Percentiles rank a stretch among this genome's conserved stretches.
phyloP scores from a whole-genome alignment of 2,113 vertebrate species.

The Poeciliopsis prolifica region DNA sequence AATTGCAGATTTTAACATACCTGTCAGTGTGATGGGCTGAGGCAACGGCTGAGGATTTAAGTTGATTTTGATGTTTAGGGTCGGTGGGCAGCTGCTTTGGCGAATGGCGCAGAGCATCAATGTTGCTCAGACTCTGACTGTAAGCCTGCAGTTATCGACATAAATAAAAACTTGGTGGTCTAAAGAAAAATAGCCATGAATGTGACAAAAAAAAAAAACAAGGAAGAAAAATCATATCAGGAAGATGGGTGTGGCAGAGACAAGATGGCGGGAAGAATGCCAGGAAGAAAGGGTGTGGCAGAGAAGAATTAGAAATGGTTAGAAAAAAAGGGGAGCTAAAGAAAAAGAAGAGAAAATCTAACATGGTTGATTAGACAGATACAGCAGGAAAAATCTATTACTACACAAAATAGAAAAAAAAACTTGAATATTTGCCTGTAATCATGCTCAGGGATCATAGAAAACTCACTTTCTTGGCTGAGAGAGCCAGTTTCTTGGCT shows the following conservation, averaged over 20 bases:
- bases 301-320: constrained; percentile 85
- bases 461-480: constrained; percentile 88
- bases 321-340: constrained; percentile 81
- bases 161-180: constrained; percentile 99
- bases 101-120: constrained; percentile 79
- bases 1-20: constrained; percentile 52
- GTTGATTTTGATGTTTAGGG: constrained; percentile 76
- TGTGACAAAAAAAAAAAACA: constrained; percentile 78
- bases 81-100: constrained; percentile 77
- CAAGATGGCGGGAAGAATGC: constrained; percentile 67
- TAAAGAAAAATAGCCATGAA: constrained; percentile 88
- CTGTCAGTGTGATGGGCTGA: constrained; percentile 71
- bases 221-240: constrained; percentile 34
- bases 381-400: constrained; percentile 42
- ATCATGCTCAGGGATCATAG: constrained; percentile 15
- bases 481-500: constrained; percentile 87
- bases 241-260: constrained; percentile 57
- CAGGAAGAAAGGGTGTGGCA: constrained; percentile 76
- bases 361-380: constrained; percentile 65
- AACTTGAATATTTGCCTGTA: background rate
- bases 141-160: constrained; percentile 97
- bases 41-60: constrained; percentile 68
- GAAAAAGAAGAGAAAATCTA: constrained; percentile 74
- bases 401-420: constrained; percentile 28
- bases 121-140: constrained; percentile 84